Conservation (phyloP, 64 coral and sea anemone genomes). For the Stylophora pistillata region DNA sequence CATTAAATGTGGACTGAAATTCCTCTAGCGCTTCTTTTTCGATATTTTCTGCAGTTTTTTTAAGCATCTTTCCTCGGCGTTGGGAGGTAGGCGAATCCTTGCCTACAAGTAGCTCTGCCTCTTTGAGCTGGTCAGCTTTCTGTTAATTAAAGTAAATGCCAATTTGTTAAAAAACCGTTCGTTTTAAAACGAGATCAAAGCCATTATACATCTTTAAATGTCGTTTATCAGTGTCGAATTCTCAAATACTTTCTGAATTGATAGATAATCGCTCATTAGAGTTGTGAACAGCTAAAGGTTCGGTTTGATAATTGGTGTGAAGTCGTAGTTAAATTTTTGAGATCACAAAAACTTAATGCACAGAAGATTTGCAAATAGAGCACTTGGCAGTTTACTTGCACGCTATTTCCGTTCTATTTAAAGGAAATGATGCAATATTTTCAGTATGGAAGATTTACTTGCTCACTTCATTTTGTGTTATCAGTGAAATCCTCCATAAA, state of each 20-base stretch:
- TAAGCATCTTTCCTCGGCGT: constrained; percentile 31
- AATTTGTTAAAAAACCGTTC: constrained; percentile 8
- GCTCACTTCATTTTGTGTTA: too few relatives aligned
- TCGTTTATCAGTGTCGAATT: constrained; percentile 2
- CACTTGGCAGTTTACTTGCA: too few relatives aligned
- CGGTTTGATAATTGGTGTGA: too few relatives aligned
- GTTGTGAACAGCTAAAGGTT: too few relatives aligned
- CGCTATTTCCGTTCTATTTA: too few relatives aligned
- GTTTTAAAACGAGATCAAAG: not conserved
- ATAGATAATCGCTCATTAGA: too few relatives aligned
- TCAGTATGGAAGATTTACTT: too few relatives aligned
- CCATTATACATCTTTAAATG: not conserved
- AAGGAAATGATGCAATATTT: too few relatives aligned
- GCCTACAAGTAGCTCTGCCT: constrained; percentile 38
- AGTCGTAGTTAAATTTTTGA: too few relatives aligned
- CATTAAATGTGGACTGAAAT: constrained; percentile 43
- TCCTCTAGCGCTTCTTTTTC: constrained; percentile 46
- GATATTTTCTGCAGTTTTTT: constrained; percentile 38
- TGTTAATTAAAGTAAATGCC: constrained; percentile 30
- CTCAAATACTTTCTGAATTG: not conserved
- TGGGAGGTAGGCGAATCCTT: constrained; percentile 29
- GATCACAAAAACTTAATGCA: too few relatives aligned
- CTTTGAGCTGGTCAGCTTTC: constrained; percentile 43
- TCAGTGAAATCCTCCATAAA: too few relatives aligned
- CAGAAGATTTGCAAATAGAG: too few relatives aligned